Base-by-base conservation (phyloP, 1,140 invertebrate species). In the Coenobita brevimanus region DNA sequence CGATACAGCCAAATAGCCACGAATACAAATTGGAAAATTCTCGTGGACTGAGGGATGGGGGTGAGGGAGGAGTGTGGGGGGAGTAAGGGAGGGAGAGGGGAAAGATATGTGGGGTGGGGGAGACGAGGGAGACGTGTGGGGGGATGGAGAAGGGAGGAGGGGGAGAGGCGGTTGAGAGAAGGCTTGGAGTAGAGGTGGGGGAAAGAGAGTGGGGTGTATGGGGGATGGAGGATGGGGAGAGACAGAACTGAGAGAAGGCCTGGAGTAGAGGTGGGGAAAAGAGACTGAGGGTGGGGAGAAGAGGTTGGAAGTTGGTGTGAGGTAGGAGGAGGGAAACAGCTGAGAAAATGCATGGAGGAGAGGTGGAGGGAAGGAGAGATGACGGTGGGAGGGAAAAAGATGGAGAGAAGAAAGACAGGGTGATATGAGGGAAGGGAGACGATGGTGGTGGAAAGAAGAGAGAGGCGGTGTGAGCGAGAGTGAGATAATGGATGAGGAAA, bases 21-120 rank as follows among this genome's bases (percentile, higher is more conserved):
- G 85, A 87, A 87, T 87, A 87, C 85, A 87, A 87, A 87, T 87
- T 87, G 85, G 85, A 87, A 87, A 87, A 87, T 87, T 76, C 79
- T 69, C 27, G 27, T 50, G 15, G 13, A 41, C 50, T n/a, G 54
- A 33, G 33, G 43, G 3, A n/a, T 24, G 30, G 13, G 60, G 27
- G 38, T 33, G 57, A 43, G 27, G n/a, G 67, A 21, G 43, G 33
- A 62, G 17, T 24, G 30, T 64, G 79, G 76, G 80, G 71, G 50
- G 79, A 73, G 76, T 75, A 46, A 27, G 85, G 30, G 46, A 64
- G 80, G 50, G 79, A 60, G 38, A 13, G 10, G 54, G 17, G 21
- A 33, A 27, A 15, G n/a, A 33, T 10, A 33, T 21, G 62, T 24
- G n/a, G 62, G 10, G 62, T 21, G 36, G 62, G 62, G 36, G n/a